These are phyloP conservation scores for Lordiphosa andalusiaca DNA, from an alignment of 2,888 invertebrate genomes.

Conservation along the genomic window DNA sequence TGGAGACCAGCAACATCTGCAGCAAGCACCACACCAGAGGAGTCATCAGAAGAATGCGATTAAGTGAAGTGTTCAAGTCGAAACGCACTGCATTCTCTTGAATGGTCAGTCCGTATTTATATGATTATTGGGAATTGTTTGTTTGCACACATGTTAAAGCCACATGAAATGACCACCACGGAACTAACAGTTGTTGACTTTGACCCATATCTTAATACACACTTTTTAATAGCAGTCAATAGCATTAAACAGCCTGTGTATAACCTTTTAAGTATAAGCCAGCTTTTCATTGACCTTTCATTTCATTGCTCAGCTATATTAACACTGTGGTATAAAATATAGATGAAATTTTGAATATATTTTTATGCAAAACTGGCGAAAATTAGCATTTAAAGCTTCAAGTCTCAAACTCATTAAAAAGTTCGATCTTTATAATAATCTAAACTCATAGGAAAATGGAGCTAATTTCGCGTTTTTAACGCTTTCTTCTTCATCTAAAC, in stretches of 20 bases:
- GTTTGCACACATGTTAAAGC: slow-evolving; percentile 31
- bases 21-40: slow-evolving; percentile 9
- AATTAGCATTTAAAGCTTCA: no score
- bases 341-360: no score
- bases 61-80: neutral
- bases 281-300: neutral
- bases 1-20: slow-evolving; percentile 28
- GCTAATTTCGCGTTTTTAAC: no score
- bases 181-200: slow-evolving; percentile 21
- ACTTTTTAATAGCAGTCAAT: no score
- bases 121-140: slow-evolving; percentile 8
- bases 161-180: slow-evolving; percentile 12
- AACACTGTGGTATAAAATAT: neutral
- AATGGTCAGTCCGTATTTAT: slow-evolving; percentile 26
- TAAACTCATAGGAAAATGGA: no score
- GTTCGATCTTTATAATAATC: no score
- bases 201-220: slow-evolving; percentile 43
- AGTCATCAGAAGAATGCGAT: slow-evolving; percentile 33
- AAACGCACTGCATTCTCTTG: slow-evolving; percentile 2
- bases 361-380: no score
- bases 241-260: neutral
- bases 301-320: neutral
- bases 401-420: no score
- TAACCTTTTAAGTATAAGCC: neutral
- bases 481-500: no score